phyloP scores from a whole-genome alignment of 2,797 vertebrate genomes.

The Echiichthys vipera region DNA sequence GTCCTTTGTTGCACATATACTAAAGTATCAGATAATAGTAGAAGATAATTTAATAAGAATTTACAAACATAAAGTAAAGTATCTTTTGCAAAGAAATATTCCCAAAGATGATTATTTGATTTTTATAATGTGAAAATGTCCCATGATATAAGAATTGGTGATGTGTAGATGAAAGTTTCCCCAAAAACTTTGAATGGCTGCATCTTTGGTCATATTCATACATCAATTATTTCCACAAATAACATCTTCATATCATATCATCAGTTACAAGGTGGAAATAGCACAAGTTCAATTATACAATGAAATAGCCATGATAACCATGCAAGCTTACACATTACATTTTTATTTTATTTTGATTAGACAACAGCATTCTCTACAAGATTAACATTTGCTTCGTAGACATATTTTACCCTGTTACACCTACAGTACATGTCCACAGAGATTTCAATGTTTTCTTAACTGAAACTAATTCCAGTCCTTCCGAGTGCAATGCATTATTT shows the following conservation, averaged over 20 bases:
- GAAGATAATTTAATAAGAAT: background rate
- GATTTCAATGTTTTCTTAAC: slow-evolving; percentile 21
- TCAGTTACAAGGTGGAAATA: background rate
- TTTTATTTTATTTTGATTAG: background rate
- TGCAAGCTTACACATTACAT: background rate
- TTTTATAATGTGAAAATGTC: slow-evolving; percentile 3
- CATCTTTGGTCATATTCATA: slow-evolving; percentile 2
- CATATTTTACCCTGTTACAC: background rate
- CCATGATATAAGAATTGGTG: background rate
- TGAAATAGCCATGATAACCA: slow-evolving; percentile 2
- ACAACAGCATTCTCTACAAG: background rate
- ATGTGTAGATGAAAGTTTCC: background rate
- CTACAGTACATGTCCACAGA: background rate
- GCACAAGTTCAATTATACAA: slow-evolving; percentile 5
- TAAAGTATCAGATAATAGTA: background rate
- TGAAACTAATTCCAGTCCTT: slow-evolving; percentile 14
- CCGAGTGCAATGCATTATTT: background rate
- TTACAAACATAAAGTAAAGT: background rate
- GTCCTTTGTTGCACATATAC: background rate
- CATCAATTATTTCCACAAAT: background rate
- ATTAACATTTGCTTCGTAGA: background rate
- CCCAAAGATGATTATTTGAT: background rate
- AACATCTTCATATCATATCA: background rate
- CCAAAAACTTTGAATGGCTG: background rate
- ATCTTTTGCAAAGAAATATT: slow-evolving; percentile 15